A percentile compares a stretch with the other conserved stretches of the same genome.
phyloP scores from a whole-genome alignment of 2,113 vertebrate genomes.

The Drymodes brunneopygia region DNA sequence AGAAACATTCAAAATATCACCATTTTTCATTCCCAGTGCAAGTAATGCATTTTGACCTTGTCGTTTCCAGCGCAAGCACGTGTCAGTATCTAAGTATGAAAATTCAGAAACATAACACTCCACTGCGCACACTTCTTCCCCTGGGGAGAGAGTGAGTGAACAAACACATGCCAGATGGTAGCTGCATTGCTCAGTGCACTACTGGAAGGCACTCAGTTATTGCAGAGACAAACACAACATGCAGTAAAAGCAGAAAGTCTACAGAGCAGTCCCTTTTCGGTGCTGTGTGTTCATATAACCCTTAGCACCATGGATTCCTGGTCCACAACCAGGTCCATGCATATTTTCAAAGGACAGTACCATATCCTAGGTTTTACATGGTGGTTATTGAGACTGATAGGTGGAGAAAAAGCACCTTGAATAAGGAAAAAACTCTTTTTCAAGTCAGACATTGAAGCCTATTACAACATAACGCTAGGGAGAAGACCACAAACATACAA shows the following conservation, averaged over 20 bases:
- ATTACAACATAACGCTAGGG: background rate
- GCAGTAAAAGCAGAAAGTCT: background rate
- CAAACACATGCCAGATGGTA: constrained; percentile 56
- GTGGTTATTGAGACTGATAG: background rate
- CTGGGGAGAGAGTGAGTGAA: background rate
- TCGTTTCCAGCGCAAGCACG: background rate
- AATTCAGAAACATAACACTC: constrained; percentile 39
- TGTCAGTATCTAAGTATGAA: constrained; percentile 5
- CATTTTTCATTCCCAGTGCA: background rate
- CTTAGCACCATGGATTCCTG: background rate
- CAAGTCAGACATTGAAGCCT: background rate
- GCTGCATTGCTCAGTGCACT: background rate
- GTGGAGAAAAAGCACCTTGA: background rate
- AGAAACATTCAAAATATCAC: background rate
- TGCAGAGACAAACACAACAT: background rate
- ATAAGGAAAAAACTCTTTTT: background rate
- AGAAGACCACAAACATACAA: background rate
- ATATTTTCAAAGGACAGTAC: background rate
- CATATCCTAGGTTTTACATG: background rate
- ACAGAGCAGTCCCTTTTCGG: background rate
- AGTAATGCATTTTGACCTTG: constrained; percentile 25
- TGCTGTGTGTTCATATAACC: accelerated
- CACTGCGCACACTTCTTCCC: constrained; percentile 14
- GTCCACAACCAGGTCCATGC: background rate
- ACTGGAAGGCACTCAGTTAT: constrained; percentile 24